A percentile compares a stretch with the other conserved stretches of the same genome.
Conservation (phyloP, 1,140 invertebrate species). For the Maconellicoccus hirsutus region DNA sequence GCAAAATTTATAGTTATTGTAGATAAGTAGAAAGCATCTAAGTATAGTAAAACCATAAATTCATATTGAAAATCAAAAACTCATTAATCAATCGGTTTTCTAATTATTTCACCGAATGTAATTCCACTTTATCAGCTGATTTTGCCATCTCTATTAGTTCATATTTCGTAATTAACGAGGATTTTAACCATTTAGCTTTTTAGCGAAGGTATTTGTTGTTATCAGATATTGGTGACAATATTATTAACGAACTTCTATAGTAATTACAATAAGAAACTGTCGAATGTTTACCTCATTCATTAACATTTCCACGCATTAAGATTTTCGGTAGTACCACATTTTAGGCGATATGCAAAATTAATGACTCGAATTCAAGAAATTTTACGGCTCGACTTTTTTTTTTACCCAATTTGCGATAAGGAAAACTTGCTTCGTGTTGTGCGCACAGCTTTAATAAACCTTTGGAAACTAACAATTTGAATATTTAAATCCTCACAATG, state of each 20-base stretch:
- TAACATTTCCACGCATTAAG: not conserved
- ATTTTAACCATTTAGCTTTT: not conserved
- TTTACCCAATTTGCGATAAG: not conserved
- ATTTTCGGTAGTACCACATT: not conserved
- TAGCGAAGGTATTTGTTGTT: not conserved
- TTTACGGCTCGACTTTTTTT: not conserved
- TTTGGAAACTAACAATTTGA: too few relatives aligned
- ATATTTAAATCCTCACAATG: too few relatives aligned
- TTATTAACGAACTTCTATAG: not conserved
- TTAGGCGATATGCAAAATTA: not conserved
- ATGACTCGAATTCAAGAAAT: not conserved
- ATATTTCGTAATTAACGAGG: not conserved
- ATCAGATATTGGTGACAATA: not conserved
- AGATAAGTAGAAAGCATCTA: too few relatives aligned
- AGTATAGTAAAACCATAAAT: not conserved
- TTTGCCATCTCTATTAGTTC: not conserved
- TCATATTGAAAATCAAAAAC: not conserved
- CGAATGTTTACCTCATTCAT: not conserved
- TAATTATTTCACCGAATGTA: constrained; percentile 9
- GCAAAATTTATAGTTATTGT: too few relatives aligned
- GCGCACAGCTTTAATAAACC: too few relatives aligned
- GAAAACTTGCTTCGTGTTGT: too few relatives aligned
- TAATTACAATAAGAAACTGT: not conserved
- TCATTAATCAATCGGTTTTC: not conserved
- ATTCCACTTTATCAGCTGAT: constrained; percentile 4